phyloP scores from a whole-genome alignment of 2,113 vertebrate species.

The Pseudorectes ferrugineus region DNA sequence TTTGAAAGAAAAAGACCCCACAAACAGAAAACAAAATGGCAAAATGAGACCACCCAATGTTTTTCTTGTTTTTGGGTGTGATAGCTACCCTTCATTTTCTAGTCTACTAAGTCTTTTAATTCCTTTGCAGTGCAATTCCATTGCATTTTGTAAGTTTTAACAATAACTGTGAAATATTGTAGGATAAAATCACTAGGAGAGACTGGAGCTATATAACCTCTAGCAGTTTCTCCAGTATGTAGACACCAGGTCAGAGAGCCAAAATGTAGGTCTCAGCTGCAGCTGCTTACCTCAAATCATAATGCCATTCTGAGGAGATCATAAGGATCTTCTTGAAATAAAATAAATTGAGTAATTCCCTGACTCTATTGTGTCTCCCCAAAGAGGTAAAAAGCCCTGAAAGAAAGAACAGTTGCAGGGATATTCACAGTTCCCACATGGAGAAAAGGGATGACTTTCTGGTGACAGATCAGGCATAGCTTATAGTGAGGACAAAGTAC shows the following conservation, averaged over 20 bases:
- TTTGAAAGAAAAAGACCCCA: background rate
- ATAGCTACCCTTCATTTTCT: background rate
- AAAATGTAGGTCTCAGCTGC: background rate
- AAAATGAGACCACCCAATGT: background rate
- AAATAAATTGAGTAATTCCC: background rate
- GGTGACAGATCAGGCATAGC: no score
- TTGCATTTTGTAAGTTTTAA: background rate
- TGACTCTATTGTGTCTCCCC: background rate
- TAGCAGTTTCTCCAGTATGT: background rate
- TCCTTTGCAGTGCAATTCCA: background rate
- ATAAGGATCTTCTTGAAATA: background rate
- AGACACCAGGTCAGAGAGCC: constrained; percentile 2
- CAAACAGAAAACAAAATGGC: background rate
- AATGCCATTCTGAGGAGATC: background rate
- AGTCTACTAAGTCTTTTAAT: background rate
- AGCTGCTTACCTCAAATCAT: background rate
- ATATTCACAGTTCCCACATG: background rate
- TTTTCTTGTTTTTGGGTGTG: background rate
- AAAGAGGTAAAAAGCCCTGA: background rate
- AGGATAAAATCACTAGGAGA: background rate
- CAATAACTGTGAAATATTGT: background rate
- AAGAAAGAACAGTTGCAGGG: background rate
- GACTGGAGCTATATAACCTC: background rate
- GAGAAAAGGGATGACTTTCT: background rate
- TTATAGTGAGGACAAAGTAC: background rate